Evolutionary conservation across 2,888 invertebrate genomes (phyloP).

Genomic region (Ophion slaviceki): DNA sequence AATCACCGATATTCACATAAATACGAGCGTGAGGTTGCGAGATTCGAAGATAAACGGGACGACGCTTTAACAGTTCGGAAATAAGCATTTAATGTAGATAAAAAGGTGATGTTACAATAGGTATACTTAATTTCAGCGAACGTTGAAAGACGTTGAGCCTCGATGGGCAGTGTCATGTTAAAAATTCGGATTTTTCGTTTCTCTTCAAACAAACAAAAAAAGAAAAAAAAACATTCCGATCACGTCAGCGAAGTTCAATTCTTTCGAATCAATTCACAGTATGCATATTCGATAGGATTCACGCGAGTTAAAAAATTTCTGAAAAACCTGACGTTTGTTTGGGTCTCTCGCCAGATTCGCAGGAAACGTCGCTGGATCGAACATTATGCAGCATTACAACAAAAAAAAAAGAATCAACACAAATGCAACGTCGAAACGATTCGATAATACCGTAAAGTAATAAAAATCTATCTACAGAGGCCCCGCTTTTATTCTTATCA

Average conservation of each 20-base stretch:
- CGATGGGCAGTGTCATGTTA: slow-evolving; percentile 70
- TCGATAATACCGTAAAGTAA: slow-evolving; percentile 65
- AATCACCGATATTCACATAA: neutral
- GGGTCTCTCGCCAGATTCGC: slow-evolving; percentile 17
- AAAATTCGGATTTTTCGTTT: slow-evolving; percentile 27
- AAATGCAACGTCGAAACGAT: slow-evolving; percentile 53
- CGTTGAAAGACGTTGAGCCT: slow-evolving; percentile 64
- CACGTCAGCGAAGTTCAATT: neutral
- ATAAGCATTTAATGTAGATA: slow-evolving; percentile 73
- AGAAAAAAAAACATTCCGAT: neutral
- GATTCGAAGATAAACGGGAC: neutral
- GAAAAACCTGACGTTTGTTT: slow-evolving; percentile 6
- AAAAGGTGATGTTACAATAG: slow-evolving; percentile 72
- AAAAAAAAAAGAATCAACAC: slow-evolving; percentile 1
- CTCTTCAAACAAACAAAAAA: neutral
- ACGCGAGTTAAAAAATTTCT: slow-evolving; percentile 5
- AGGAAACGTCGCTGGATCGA: slow-evolving; percentile 12
- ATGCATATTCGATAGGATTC: slow-evolving; percentile 41
- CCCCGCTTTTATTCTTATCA: slow-evolving; percentile 72
- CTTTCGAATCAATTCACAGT: slow-evolving; percentile 46
- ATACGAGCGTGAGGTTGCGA: neutral
- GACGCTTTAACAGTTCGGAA: slow-evolving; percentile 69
- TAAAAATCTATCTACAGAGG: slow-evolving; percentile 79
- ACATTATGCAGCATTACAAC: slow-evolving; percentile 31
- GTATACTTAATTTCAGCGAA: slow-evolving; percentile 62